Percentiles rank a stretch among this genome's conserved stretches.
phyloP scores from a whole-genome alignment of 2,113 vertebrate genomes.

The Dicrurus megarhynchus region DNA sequence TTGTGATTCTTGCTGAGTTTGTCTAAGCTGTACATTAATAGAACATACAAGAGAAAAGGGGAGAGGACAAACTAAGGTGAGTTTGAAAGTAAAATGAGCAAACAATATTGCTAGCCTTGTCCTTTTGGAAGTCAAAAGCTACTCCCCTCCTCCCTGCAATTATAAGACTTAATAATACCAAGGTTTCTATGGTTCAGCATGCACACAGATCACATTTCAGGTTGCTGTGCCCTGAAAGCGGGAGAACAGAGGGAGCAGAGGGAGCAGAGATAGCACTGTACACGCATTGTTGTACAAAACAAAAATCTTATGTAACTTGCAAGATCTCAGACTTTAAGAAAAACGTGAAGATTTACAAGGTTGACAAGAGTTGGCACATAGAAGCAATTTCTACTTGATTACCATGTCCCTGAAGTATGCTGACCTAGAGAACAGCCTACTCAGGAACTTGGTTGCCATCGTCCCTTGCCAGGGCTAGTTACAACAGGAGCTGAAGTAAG shows the following conservation, averaged over 20 bases:
- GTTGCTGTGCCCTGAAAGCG: conserved; percentile 32
- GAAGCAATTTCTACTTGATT: conserved; percentile 13
- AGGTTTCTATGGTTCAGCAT: conserved; percentile 36
- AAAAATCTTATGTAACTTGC: background rate
- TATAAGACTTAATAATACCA: background rate
- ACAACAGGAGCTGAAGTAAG: background rate
- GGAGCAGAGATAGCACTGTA: background rate
- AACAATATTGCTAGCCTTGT: conserved; percentile 44
- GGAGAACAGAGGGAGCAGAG: background rate
- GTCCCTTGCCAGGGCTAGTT: background rate
- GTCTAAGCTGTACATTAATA: conserved; percentile 38
- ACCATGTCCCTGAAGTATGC: background rate
- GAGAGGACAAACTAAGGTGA: conserved; percentile 57
- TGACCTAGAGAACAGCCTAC: background rate
- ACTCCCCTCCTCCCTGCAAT: conserved; percentile 12
- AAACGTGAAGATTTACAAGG: background rate
- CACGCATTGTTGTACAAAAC: background rate
- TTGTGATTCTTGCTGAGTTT: conserved; percentile 51
- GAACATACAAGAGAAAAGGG: conserved; percentile 11
- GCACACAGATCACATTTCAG: conserved; percentile 18
- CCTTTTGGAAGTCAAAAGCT: conserved; percentile 47
- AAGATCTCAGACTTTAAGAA: background rate
- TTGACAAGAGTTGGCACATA: background rate
- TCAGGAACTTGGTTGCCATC: conserved; percentile 26
- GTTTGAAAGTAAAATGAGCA: conserved; percentile 51